Evolutionary conservation across 2,797 vertebrate genomes (phyloP), one percentile per base, ranked within the genome.

Genomic region (Lophotriccus pileatus): DNA sequence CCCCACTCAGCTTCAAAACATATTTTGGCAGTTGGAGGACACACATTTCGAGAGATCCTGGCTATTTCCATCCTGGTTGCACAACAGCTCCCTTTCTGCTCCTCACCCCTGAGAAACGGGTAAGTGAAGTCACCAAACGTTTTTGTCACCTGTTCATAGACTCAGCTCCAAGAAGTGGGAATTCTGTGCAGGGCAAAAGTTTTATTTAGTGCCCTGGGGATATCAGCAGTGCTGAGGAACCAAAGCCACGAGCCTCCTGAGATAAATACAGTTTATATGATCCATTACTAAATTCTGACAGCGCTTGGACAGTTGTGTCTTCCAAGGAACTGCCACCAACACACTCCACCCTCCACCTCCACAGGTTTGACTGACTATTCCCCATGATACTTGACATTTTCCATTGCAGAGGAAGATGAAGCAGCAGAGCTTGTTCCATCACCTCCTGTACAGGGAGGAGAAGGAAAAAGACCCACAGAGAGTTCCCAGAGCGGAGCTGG

Each of bases 271-370:
- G 39, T 34, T 85, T 14, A 9, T 20, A 7, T 2, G 2, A 41
- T 14, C 58, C 2, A 0, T 12, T 72, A 24, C 34, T 73, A 17
- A 37, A 70, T 52, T 39, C 92, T 34, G 79, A 11, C 24, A 9
- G 14, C 0, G 0, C 66, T 36, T 28, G 47, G 4, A n/a, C 27
- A 3, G 24, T 3, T 46, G 24, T 9, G 63, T 37, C 46, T 41
- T 34, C 41, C 28, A 34, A 44, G n/a, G 16, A 50, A 7, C 10
- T 44, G 9, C 23, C 34, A 30, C 22, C 28, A 39, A 5, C 36
- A 11, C 16, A 6, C 44, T 36, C 47, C 84, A 56, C 8, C 24
- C 21, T 39, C 25, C 1, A 1, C 30, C 73, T 5, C 43, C 39
- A 21, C 19, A 53, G 43, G 10, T 55, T 18, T 30, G 68, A 9